phyloP scores from a whole-genome alignment of 30 jellyfish, hydroid and myxozoan species.

The Cassiopea andromeda region DNA sequence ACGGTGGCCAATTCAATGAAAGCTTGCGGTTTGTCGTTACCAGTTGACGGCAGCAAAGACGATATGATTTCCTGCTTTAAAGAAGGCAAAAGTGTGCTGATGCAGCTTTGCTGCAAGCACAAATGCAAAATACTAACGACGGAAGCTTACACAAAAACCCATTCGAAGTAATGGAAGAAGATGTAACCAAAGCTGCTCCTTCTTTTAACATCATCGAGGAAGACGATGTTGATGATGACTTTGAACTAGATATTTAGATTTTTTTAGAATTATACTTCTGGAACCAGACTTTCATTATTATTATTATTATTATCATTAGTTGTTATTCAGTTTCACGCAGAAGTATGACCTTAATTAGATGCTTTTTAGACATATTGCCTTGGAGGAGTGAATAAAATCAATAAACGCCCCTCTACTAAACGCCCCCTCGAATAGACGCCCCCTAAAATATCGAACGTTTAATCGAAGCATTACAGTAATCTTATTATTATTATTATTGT shows the following conservation, averaged over 20 bases:
- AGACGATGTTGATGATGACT: conserved; percentile 63
- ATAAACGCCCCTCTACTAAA: too few species aligned
- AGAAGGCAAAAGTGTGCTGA: conserved; percentile 35
- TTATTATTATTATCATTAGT: conserved; percentile 18
- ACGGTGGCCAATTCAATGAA: conserved; percentile 63
- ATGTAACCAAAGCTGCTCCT: conserved; percentile 59
- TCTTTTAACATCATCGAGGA: conserved; percentile 51
- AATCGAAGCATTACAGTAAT: conserved; percentile 46
- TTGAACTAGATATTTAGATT: conserved; percentile 46
- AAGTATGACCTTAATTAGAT: conserved; percentile 16
- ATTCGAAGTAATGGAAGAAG: conserved; percentile 44
- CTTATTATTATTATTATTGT: background rate
- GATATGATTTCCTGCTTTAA: conserved; percentile 44
- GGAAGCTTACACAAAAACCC: conserved; percentile 44
- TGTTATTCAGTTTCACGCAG: background rate
- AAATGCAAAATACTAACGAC: conserved; percentile 9
- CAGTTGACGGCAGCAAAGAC: conserved; percentile 48
- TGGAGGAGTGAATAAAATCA: background rate
- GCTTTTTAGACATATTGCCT: conserved; percentile 29
- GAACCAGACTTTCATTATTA: background rate
- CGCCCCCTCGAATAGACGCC: background rate
- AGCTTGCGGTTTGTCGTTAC: conserved; percentile 34
- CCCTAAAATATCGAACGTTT: conserved; percentile 39
- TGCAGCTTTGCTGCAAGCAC: conserved; percentile 42
- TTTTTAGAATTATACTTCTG: background rate